Base-by-base conservation (phyloP, 2,113 vertebrate species). In the Microtus oregoni region DNA sequence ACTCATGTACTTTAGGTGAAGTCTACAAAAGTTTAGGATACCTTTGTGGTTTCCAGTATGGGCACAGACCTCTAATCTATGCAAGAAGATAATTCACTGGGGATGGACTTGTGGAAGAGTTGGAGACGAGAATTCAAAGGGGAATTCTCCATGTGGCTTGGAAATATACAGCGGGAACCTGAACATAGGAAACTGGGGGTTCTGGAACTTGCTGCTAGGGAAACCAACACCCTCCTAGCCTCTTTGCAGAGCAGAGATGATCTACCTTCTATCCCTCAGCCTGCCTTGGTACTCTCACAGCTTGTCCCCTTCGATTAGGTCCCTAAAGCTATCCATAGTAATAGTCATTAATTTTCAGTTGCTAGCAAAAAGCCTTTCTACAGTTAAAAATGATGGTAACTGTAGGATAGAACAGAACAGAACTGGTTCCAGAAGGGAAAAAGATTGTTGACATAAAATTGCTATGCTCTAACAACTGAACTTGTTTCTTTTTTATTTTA, bases 381-480 rank as follows among this genome's bases (percentile, higher is more conserved):
- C 30, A 94, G 78, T 91, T 97, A 90, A 85, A 72, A 94, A 68
- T 91, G 50, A 41, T 85, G 61, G 47, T 86, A 63, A 65, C 70
- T 30, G 28, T 72, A 81, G 28, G 75, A 94, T 75, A 93, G 81
- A 58, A 78, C 63, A 67, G 55, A 83, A 44, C 61, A 65, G 19
- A 95, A 73, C 58, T 90, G 78, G 47, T 55, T 35, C 30, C 41
- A 70, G 30, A 85, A 73, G 28, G 38, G 32, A 0, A 58, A 76
- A 70, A 52, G 35, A 47, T 55, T 47, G 52, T 52, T 96, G 94
- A 50, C 17, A 63, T 81, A 58, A 97, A 93, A 94, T 85, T 28
- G 22, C 44, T 35, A 47, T 73, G 38, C 22, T 92, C 22, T 95
- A 68, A 91, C 44, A 97, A 11, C 41, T 44, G 41, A 44, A 89